Base-by-base conservation (phyloP, 2,888 invertebrate genomes). In the Odontocolon sp. region DNA sequence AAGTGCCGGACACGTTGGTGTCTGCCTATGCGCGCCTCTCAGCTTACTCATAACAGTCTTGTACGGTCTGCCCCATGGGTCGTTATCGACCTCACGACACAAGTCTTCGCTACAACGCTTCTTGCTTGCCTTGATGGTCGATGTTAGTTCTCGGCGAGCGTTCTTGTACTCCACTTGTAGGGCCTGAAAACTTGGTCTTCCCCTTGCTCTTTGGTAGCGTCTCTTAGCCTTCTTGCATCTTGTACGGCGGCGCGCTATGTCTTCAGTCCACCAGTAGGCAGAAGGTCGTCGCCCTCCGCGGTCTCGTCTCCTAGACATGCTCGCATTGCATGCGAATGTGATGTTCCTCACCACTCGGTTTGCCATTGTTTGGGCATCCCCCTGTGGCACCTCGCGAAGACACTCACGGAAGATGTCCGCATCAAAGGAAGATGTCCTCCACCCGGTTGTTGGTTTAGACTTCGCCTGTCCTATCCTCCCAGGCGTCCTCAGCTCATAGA, bases 391-490 rank as follows among this genome's bases (percentile, higher is more conserved):
- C 2, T 16, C 26, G 31, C 9, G 66, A 6, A 79, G 54, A 5
- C 77, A 73, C 11, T 42, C 28, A 36, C 77, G 79, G 67, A 77
- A 73, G 36, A 73, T 79, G 14, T 57, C 67, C 5, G 73, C 77
- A 23, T 78, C 74, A 54, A 26, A 77, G 40, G 45, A 69, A 26
- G 63, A 36, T 11, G 72, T 38, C 21, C 54, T 56, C 50, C 63
- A 40, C 63, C n/a, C n/a, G n/a, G 63, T 36, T 2, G 8, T 8
- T 5, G 31, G 16, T 4, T 68, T 54, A 14, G 33, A 47, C 2
- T 68, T 21, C 23, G 18, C 40, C 36, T 31, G 14, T 14, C n/a
- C 0, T n/a, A 4, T 1, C 3, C 23, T 14, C 1, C 33, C 18
- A 6, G 23, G 11, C 4, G 8, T 6, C 42, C 3, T 18, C 16